Conservation (phyloP, 23 tunicate species). For the Clavelina lepadiformis region DNA sequence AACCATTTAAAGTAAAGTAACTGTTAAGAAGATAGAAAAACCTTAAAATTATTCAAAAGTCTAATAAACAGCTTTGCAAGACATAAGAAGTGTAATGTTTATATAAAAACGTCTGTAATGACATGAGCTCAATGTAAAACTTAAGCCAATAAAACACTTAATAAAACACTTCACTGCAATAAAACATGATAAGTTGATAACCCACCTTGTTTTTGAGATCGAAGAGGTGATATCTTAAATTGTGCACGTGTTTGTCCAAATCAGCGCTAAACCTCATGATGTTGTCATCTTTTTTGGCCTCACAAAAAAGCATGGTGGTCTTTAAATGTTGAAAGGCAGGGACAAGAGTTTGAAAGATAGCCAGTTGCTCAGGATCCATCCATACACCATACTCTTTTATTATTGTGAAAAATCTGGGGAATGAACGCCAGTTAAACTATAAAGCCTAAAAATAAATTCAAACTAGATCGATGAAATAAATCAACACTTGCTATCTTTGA, state of each 20-base stretch:
- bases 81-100: too few species aligned
- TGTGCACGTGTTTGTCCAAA: constrained; percentile 64
- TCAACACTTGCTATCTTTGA: not conserved
- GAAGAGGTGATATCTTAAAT: constrained; percentile 61
- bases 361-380: constrained; percentile 81
- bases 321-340: constrained; percentile 94
- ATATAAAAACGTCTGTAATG: too few species aligned
- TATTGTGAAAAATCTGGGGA: constrained; percentile 67
- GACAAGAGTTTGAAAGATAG: constrained; percentile 70
- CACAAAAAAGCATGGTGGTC: constrained; percentile 74
- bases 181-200: not conserved
- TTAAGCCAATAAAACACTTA: not conserved
- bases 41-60: too few species aligned
- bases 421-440: not conserved
- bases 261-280: constrained; percentile 76
- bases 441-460: not conserved
- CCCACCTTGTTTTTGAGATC: constrained; percentile 71
- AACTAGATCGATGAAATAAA: not conserved
- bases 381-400: constrained; percentile 73
- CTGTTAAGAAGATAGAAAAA: too few species aligned
- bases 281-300: constrained; percentile 87
- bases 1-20: too few species aligned
- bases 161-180: not conserved
- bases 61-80: too few species aligned
- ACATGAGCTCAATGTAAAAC: too few species aligned